These are phyloP conservation scores for Mesorhabditis spiculigera DNA, from an alignment of 2,888 invertebrate genomes.

Conservation along the genomic window DNA sequence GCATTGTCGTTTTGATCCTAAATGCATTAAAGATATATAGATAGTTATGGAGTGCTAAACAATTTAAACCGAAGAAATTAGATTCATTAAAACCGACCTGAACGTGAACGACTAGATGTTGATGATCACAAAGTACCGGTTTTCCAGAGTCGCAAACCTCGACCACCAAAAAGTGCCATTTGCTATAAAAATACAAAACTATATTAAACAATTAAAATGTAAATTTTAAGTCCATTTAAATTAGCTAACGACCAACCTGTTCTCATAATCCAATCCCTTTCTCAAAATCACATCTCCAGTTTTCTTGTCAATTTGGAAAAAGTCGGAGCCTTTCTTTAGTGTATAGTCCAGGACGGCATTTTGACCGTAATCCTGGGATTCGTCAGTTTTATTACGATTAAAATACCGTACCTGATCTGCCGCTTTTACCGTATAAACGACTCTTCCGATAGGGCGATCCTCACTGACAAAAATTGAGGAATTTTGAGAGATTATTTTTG, in stretches of 20 bases:
- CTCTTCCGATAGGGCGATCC: not conserved
- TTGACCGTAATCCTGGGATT: not conserved
- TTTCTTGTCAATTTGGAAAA: not conserved
- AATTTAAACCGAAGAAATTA: too few species aligned
- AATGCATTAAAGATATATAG: too few species aligned
- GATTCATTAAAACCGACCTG: too few species aligned
- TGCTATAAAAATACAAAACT: not conserved
- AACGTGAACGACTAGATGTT: not conserved
- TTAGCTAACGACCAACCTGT: not conserved
- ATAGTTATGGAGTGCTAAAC: too few species aligned
- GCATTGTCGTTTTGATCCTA: not conserved
- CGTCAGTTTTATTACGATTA: too few species aligned
- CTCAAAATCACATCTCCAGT: not conserved
- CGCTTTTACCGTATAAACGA: not conserved
- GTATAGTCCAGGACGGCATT: not conserved
- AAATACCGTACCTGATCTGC: not conserved
- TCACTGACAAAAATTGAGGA: not conserved
- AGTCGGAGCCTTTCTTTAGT: not conserved
- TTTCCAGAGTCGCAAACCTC: not conserved
- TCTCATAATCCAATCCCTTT: conserved; percentile 1
- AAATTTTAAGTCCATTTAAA: not conserved
- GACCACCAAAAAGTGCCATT: not conserved
- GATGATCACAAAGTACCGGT: not conserved
- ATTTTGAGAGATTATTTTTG: not conserved
- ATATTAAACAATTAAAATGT: not conserved